These are phyloP conservation scores for Argyresthia goedartella DNA, from an alignment of 2,888 invertebrate genomes.

Conservation along the genomic window DNA sequence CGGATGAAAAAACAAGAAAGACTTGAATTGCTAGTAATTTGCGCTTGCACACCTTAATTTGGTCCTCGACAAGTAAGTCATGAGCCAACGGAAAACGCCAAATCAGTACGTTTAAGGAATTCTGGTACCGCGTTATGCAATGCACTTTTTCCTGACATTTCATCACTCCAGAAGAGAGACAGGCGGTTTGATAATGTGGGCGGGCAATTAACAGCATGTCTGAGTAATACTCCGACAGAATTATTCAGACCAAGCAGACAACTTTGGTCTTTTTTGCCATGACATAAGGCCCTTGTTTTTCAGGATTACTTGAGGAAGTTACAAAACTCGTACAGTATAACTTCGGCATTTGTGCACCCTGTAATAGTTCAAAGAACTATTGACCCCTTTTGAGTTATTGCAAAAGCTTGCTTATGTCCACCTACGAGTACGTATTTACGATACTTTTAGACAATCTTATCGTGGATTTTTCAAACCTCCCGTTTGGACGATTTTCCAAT, in stretches of 20 bases:
- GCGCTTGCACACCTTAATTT: neutral
- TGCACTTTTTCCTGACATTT: conserved; percentile 48
- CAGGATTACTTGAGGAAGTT: too few species aligned
- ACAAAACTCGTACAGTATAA: too few species aligned
- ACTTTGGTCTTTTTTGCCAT: too few species aligned
- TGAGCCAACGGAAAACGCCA: too few species aligned
- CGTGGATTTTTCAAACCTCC: neutral
- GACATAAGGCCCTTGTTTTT: too few species aligned
- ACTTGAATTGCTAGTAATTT: too few species aligned
- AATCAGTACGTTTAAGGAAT: neutral
- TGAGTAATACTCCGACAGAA: conserved; percentile 15
- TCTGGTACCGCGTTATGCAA: conserved; percentile 28
- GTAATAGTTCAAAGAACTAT: neutral
- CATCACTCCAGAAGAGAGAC: conserved; percentile 34
- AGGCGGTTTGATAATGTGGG: conserved; percentile 42
- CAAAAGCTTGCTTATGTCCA: neutral
- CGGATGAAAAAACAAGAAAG: too few species aligned
- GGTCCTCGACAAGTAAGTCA: too few species aligned
- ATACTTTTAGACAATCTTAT: too few species aligned
- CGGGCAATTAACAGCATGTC: conserved; percentile 47
- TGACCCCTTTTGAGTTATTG: neutral
- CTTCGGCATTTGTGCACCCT: neutral
- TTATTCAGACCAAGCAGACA: too few species aligned
- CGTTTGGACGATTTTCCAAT: too few species aligned
- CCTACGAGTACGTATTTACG: too few species aligned